A percentile compares a stretch with the other conserved stretches of the same genome.
Conservation (phyloP, 2,113 vertebrate genomes). For the Elachura formosa region DNA sequence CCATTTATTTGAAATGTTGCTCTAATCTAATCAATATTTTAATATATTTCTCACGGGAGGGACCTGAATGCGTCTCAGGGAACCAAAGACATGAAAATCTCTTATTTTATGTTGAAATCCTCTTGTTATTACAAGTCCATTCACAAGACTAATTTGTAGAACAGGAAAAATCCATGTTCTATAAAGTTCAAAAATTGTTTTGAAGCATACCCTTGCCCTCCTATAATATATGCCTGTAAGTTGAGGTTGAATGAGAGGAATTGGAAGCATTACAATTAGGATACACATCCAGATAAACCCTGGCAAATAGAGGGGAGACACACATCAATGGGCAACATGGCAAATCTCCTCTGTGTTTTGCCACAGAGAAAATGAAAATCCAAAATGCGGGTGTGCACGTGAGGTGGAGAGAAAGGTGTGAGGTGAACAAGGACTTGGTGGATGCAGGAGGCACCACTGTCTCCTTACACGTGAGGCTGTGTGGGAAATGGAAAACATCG, state of each 20-base stretch:
- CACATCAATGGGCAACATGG: accelerated
- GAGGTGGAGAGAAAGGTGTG: background rate
- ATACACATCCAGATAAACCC: background rate
- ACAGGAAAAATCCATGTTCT: background rate
- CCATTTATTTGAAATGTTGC: constrained; percentile 71
- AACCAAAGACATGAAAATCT: constrained; percentile 31
- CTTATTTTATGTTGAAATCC: constrained; percentile 59
- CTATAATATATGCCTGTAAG: background rate
- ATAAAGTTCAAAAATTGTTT: constrained; percentile 4
- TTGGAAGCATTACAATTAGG: background rate
- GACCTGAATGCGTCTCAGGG: constrained; percentile 27
- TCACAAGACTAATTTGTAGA: constrained; percentile 49
- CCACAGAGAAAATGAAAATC: background rate
- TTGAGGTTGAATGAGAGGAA: background rate
- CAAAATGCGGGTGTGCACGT: accelerated
- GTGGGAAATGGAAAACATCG: background rate
- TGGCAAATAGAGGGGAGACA: background rate
- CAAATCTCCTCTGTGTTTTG: background rate
- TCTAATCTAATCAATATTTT: constrained; percentile 69
- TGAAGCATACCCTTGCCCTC: background rate
- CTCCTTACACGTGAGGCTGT: background rate
- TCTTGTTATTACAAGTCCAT: constrained; percentile 42
- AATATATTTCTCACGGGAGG: constrained; percentile 61
- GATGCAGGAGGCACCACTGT: accelerated
- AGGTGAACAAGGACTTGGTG: background rate